A percentile compares a stretch with the other conserved stretches of the same genome.
Evolutionary conservation across 2,888 invertebrate genomes (phyloP).

Genomic region (Colostygia pectinataria): DNA sequence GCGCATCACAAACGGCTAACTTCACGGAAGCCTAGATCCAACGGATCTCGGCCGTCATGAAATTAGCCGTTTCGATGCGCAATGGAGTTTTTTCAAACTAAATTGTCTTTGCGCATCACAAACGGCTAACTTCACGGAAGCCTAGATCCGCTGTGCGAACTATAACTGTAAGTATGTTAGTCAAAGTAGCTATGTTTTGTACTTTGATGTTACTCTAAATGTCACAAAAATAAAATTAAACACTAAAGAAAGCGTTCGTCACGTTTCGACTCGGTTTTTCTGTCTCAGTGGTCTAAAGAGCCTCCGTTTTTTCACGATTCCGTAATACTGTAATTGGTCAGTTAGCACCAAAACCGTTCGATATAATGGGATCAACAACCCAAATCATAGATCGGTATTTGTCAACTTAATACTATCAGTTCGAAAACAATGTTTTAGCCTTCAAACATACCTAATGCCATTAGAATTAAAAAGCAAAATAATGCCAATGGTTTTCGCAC

Average conservation of each 20-base stretch:
- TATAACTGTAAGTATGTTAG: not conserved
- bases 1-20: too few relatives aligned
- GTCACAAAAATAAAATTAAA: too few relatives aligned
- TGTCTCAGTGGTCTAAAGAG: not conserved
- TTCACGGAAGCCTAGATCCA: too few relatives aligned
- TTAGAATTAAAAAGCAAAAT: too few relatives aligned
- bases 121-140: too few relatives aligned
- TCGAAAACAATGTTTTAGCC: not conserved
- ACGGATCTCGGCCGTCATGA: too few relatives aligned
- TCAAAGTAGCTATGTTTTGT: not conserved
- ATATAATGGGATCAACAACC: constrained; percentile 9
- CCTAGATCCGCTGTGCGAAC: too few relatives aligned
- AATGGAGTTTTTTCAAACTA: too few relatives aligned
- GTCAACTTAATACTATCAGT: not conserved
- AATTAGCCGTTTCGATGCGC: not conserved
- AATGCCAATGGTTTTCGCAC: too few relatives aligned
- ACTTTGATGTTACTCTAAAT: not conserved
- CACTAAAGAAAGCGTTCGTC: constrained; percentile 31
- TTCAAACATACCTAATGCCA: too few relatives aligned
- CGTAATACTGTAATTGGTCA: constrained; percentile 22
- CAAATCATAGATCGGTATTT: too few relatives aligned
- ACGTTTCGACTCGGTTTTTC: constrained; percentile 17
- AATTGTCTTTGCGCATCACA: too few relatives aligned
- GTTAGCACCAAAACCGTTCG: not conserved
- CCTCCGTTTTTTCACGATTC: constrained; percentile 19